phyloP scores from a whole-genome alignment of 2,113 vertebrate species.

The Rhea americana region DNA sequence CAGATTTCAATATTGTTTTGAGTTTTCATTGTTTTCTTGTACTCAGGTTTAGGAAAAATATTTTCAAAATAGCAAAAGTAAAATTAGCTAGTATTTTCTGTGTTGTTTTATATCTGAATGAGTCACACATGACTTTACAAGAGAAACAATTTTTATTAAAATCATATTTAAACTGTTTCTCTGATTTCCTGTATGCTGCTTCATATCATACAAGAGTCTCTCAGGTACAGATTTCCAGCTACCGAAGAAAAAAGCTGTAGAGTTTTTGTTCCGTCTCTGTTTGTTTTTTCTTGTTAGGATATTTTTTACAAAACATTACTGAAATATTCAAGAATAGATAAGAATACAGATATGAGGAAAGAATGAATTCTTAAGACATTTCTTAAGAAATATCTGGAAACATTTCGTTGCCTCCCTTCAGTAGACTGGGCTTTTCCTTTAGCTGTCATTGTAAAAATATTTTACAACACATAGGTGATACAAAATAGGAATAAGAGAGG shows the following conservation, averaged over 20 bases:
- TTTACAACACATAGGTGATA: not conserved
- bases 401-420: not conserved
- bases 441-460: not conserved
- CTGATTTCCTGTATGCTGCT: not conserved
- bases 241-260: not conserved
- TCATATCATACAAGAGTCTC: not conserved
- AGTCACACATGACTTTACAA: not conserved
- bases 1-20: not conserved
- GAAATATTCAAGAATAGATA: not conserved
- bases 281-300: not conserved
- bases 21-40: not conserved
- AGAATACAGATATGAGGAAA: not conserved
- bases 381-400: conserved; percentile 18
- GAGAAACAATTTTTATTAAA: conserved; percentile 26
- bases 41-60: not conserved
- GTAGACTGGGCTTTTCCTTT: not conserved
- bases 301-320: not conserved
- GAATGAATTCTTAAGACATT: not conserved
- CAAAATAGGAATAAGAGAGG: not conserved
- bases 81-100: not conserved
- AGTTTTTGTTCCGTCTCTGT: not conserved
- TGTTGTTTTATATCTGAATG: not conserved
- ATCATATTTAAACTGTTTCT: conserved; percentile 9
- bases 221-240: not conserved
- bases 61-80: not conserved